Conservation (phyloP, 2,113 vertebrate species). For the Chamaea fasciata region DNA sequence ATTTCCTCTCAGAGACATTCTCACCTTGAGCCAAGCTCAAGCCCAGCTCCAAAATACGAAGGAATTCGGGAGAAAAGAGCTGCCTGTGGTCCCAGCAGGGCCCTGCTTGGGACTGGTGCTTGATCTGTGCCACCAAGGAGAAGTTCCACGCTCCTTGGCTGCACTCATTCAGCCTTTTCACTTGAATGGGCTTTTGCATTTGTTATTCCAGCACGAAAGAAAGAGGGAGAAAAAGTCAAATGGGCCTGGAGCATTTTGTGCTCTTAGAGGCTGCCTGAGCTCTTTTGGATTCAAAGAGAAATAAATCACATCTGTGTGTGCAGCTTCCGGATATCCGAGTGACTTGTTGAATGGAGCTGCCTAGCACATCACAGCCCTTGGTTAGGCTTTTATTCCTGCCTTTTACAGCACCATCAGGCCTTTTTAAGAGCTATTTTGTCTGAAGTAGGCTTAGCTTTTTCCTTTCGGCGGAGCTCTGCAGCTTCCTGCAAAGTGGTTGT, state of each 20-base stretch:
- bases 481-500: background rate
- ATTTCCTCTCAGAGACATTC: background rate
- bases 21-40: background rate
- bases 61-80: background rate
- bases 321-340: background rate
- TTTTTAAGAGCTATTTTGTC: background rate
- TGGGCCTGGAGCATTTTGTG: background rate
- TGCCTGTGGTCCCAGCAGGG: background rate
- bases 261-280: background rate
- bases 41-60: fast-evolving
- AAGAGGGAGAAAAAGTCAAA: background rate
- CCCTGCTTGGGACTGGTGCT: background rate
- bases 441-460: background rate
- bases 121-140: background rate
- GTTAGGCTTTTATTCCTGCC: background rate
- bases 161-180: background rate
- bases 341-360: background rate
- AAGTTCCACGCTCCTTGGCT: background rate
- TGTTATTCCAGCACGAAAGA: background rate
- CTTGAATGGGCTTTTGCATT: background rate
- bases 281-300: background rate
- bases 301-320: background rate
- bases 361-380: background rate
- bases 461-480: background rate
- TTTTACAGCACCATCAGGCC: background rate